Base-by-base conservation (phyloP, 2,888 invertebrate species). In the Drosophila koepferae region DNA sequence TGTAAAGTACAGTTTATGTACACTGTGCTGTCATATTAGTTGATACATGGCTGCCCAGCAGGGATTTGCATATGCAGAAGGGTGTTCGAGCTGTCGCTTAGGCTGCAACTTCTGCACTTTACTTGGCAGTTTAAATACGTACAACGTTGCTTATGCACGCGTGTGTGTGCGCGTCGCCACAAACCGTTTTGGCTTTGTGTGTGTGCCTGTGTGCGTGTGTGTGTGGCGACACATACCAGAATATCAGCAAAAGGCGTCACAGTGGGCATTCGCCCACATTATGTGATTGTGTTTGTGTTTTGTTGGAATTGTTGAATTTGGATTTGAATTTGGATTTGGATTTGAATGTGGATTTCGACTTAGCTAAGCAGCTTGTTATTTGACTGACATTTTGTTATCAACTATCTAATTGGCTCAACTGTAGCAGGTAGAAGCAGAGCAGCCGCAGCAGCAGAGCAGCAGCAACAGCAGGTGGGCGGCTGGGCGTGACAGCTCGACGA, bases 381-480 rank as follows among this genome's bases (percentile, higher is more conserved):
- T 56, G 62, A 64, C 44, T 58, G 68, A 38, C 75, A 65, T 61
- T 63, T 38, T 48, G 46, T 54, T 73, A 69, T 53, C 60, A 41
- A 41, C 62, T 59, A 70, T 44, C 46, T 70, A 59, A 75, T 43
- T 61, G 64, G 48, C 23, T 40, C 55, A 28, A 20, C 55, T 41
- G 55, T 9, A 41, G 31, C 12, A 14, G 16, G 38, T 40, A 16
- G 38, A 40, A 7, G 38, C 6, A 38, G n/a, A 40, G 23, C 23
- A 23, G 23, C 3, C 2, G 23, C 23, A 16, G 36, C 56, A 34
- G 3, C 28, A 41, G 43, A 20, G 20, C 28, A 31, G 20, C 38
- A 12, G 20, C 44, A 20, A 2, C 31, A 43, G 43, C 41, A 41
- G 12, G 38, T 34, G 20, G 36, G 36, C 59, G 36, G 38, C 36